phyloP scores from a whole-genome alignment of 2,888 invertebrate genomes.

The Spodoptera exigua region DNA sequence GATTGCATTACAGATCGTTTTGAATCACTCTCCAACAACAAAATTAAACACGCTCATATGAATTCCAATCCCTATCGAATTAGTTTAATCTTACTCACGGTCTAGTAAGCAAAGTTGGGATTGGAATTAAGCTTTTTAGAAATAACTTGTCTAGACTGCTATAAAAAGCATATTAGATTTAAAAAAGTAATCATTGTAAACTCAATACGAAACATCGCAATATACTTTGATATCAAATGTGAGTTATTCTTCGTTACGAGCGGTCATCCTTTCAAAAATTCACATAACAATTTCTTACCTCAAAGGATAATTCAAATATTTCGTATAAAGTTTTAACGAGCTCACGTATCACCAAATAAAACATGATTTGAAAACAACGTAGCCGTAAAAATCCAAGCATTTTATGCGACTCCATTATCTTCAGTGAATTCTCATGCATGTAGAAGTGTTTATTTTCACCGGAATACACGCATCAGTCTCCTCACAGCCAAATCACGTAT shows the following conservation, averaged over 20 bases:
- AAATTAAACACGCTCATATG: not conserved
- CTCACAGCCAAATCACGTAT: constrained; percentile 19
- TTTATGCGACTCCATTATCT: constrained; percentile 56
- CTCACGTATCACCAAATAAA: constrained; percentile 56
- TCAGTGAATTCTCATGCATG: constrained; percentile 55
- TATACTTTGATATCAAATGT: constrained; percentile 28
- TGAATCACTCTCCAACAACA: not conserved
- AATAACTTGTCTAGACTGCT: constrained; percentile 11
- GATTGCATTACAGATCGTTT: not conserved
- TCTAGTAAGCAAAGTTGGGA: not conserved
- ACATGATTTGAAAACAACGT: constrained; percentile 56
- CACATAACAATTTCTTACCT: constrained; percentile 38
- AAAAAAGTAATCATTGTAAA: constrained; percentile 29
- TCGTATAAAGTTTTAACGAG: constrained; percentile 54
- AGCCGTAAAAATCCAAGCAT: constrained; percentile 53
- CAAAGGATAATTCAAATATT: constrained; percentile 41
- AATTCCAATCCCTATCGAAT: not conserved
- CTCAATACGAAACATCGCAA: constrained; percentile 18
- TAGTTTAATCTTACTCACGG: not conserved
- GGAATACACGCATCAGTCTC: constrained; percentile 27
- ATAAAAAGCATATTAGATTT: constrained; percentile 14
- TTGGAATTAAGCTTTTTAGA: constrained; percentile 1
- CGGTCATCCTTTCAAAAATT: constrained; percentile 43
- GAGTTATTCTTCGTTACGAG: constrained; percentile 12
- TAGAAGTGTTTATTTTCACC: constrained; percentile 55